Evolutionary conservation across 1,140 invertebrate genomes (phyloP).

Genomic region (Hydropsyche tenuis): DNA sequence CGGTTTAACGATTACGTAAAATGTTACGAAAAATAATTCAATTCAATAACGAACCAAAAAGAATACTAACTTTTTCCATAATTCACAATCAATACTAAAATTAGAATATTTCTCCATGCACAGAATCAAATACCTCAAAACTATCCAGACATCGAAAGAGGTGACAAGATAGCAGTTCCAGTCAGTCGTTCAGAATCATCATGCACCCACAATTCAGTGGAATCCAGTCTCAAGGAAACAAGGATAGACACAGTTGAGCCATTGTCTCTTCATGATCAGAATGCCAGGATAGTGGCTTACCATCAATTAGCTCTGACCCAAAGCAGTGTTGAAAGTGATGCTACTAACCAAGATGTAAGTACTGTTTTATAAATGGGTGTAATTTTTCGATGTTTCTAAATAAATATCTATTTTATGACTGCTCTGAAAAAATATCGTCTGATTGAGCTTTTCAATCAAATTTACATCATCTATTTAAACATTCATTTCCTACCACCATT

Average conservation of each 20-base stretch:
- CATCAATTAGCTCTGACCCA: conserved; percentile 60
- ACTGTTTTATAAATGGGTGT: background rate
- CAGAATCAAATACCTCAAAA: conserved; percentile 51
- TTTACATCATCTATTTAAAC: no score
- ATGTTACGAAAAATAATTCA: no score
- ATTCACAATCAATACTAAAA: no score
- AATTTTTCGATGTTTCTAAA: background rate
- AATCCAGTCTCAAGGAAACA: conserved; percentile 56
- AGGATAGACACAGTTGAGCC: conserved; percentile 58
- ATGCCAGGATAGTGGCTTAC: conserved; percentile 55
- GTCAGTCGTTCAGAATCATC: conserved; percentile 53
- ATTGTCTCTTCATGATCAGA: conserved; percentile 34
- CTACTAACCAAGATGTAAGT: conserved; percentile 61
- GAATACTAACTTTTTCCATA: no score
- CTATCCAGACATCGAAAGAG: conserved; percentile 60
- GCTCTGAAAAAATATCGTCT: no score
- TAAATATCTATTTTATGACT: no score
- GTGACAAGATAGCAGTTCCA: conserved; percentile 56
- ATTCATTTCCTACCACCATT: background rate
- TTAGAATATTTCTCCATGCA: no score
- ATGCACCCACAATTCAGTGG: conserved; percentile 55
- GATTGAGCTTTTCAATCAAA: no score
- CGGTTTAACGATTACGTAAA: no score
- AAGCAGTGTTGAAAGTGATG: conserved; percentile 62
- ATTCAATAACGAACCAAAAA: no score